Conservation (phyloP, 2,113 vertebrate species). For the Myocastor coypus region DNA sequence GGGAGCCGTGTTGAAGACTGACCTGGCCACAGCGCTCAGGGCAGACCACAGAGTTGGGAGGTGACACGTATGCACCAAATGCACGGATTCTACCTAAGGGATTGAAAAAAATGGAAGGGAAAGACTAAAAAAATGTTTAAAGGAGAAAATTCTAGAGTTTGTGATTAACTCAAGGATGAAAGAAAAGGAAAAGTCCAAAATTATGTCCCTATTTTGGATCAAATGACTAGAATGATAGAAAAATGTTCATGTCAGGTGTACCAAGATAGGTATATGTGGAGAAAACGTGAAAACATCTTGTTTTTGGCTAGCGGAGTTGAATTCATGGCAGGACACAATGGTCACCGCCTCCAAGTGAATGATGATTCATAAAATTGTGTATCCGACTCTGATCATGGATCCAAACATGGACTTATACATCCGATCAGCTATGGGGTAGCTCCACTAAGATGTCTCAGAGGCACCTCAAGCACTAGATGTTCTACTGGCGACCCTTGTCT, state of each 20-base stretch:
- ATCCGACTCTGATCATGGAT: not conserved
- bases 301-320: not conserved
- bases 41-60: not conserved
- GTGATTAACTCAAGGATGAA: not conserved
- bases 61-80: not conserved
- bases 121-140: not conserved
- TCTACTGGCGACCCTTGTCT: not conserved
- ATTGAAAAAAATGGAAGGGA: not conserved
- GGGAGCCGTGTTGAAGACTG: not conserved
- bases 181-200: not conserved
- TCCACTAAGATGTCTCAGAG: not conserved
- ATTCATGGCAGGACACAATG: not conserved
- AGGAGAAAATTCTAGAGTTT: not conserved
- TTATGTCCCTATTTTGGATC: not conserved
- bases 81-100: not conserved
- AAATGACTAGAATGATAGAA: not conserved
- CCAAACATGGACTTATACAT: not conserved
- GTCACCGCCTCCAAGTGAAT: not conserved
- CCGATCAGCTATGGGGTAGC: too few relatives aligned
- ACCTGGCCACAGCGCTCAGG: not conserved
- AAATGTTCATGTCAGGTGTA: not conserved
- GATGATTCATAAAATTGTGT: not conserved
- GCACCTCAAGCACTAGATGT: too few relatives aligned
- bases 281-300: not conserved
- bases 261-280: not conserved